Evolutionary conservation across 1,140 invertebrate species (phyloP), one percentile per base, ranked within the genome.

Genomic region (Ectropis grisescens): DNA sequence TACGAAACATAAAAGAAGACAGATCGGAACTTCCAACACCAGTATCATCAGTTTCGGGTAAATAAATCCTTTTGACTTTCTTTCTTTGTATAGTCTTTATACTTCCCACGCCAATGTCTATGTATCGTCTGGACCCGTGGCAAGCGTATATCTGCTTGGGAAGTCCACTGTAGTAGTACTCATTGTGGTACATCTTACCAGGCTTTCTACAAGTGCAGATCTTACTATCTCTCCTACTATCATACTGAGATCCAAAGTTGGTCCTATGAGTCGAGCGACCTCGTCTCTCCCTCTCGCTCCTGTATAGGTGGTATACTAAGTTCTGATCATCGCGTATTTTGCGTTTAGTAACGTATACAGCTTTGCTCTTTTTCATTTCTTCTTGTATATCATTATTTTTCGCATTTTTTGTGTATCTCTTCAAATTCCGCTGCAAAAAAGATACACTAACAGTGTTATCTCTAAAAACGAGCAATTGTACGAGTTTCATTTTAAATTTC

Each of bases 351-450:
- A 64, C 46, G 46, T 56, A 41, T 26, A 58, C 48, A 42, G 33
- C 57, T 58, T 58, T 60, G 29, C 36, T 58, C 44, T 54, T 43
- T 57, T 58, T 71, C 70, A 75, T 75, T 61, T 67, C 65, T 69
- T 70, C 54, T 65, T 71, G 53, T 60, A 50, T 66, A 67, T 58
- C 66, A 70, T 70, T 45, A 53, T 65, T 56, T 22, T 36, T 45
- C 6, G 6, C 10, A 26, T 26, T 26, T 26, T n/a, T n/a, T n/a
- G n/a, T n/a, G n/a, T n/a, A n/a, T n/a, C n/a, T n/a, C n/a, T n/a
- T n/a, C n/a, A n/a, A n/a, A n/a, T n/a, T n/a, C n/a, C n/a, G n/a
- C n/a, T n/a, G n/a, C n/a, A n/a, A n/a, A n/a, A n/a, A n/a, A n/a
- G n/a, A n/a, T n/a, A n/a, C n/a, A n/a, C n/a, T n/a, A n/a, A n/a